phyloP scores from a whole-genome alignment of 37 sponge, comb jelly and placozoan species.

The Petrosia ficiformis region DNA sequence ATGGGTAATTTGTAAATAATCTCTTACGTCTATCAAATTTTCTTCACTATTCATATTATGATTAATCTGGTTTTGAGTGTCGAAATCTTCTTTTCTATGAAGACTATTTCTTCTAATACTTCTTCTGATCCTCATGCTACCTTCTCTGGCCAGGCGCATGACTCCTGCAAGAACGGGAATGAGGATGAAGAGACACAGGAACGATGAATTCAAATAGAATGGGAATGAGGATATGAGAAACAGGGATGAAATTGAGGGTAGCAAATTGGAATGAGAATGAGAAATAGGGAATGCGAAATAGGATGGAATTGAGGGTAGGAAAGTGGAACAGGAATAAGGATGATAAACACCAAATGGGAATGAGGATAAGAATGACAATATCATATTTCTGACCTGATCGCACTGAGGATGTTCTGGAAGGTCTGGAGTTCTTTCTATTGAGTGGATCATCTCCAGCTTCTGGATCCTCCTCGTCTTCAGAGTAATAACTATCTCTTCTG shows the following conservation, averaged over 20 bases:
- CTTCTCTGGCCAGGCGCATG: conserved; percentile 25
- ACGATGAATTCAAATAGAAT: too few relatives aligned
- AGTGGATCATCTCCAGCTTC: conserved; percentile 5
- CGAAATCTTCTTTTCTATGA: conserved; percentile 46
- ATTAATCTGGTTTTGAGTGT: conserved; percentile 5
- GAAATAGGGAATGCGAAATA: too few relatives aligned
- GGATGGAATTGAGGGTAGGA: neutral
- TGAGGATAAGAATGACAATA: neutral
- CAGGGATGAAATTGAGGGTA: too few relatives aligned
- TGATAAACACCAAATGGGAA: too few relatives aligned
- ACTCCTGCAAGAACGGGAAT: conserved; percentile 50
- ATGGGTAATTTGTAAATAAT: too few relatives aligned
- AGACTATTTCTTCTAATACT: conserved; percentile 56
- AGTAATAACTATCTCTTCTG: conserved; percentile 29
- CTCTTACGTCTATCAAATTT: conserved; percentile 17
- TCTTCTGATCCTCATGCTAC: conserved; percentile 55
- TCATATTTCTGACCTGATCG: conserved; percentile 39
- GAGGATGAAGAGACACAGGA: too few relatives aligned
- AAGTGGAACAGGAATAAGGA: neutral
- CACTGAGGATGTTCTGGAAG: conserved; percentile 45
- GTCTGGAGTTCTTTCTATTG: conserved; percentile 9
- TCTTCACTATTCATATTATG: conserved; percentile 18
- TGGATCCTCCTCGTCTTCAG: conserved; percentile 40
- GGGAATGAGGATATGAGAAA: too few relatives aligned
- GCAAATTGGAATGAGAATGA: too few relatives aligned